Evolutionary conservation across 2,888 invertebrate genomes (phyloP).

Genomic region (Lithosia quadra): DNA sequence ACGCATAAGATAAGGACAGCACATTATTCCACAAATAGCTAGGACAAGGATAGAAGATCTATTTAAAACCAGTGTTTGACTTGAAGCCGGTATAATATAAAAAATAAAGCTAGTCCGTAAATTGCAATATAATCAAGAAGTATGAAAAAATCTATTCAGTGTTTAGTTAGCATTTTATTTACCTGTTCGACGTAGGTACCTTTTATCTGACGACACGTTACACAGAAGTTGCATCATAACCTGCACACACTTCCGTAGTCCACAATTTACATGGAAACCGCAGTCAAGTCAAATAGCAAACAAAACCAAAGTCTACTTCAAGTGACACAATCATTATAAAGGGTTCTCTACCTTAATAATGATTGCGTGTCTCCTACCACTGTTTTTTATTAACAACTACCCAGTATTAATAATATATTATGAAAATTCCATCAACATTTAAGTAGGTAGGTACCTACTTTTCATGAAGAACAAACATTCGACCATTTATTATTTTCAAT

Average conservation of each 20-base stretch:
- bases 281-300: no score
- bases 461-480: no score
- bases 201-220: conserved; percentile 20
- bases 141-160: background rate
- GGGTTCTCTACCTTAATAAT: no score
- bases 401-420: no score
- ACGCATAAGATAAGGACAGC: conserved; percentile 50
- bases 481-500: no score
- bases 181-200: background rate
- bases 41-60: conserved; percentile 53
- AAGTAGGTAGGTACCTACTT: no score
- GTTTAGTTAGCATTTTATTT: background rate
- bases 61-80: conserved; percentile 10
- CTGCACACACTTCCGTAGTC: background rate
- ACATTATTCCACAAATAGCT: conserved; percentile 21
- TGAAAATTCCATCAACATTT: no score
- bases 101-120: background rate
- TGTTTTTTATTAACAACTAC: no score
- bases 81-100: background rate
- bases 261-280: background rate
- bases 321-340: background rate
- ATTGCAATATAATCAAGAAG: background rate
- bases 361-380: no score
- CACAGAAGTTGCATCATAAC: conserved; percentile 38
- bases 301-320: background rate